A percentile compares a stretch with the other conserved stretches of the same genome.
phyloP scores from a whole-genome alignment of 2,888 invertebrate species.

The Trachelus tabidus region DNA sequence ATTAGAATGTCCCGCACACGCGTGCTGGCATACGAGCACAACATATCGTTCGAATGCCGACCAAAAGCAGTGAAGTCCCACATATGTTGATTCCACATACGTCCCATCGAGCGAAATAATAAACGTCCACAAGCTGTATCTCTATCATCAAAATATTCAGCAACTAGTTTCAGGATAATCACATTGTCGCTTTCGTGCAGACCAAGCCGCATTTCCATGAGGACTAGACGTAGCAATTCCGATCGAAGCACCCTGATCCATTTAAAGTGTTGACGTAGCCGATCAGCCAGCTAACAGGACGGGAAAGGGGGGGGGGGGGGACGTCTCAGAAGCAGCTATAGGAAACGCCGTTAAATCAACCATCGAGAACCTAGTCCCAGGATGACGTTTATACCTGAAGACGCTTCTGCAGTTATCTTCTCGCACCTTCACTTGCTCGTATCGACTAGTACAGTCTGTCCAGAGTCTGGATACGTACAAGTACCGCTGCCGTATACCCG shows the following conservation, averaged over 20 bases:
- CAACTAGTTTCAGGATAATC: not conserved
- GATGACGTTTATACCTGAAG: not conserved
- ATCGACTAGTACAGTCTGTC: not conserved
- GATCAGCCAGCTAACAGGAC: not conserved
- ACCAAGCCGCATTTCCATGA: too few relatives aligned
- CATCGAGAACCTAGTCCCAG: not conserved
- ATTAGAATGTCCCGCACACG: not conserved
- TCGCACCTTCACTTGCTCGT: not conserved
- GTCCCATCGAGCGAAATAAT: not conserved
- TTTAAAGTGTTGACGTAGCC: too few relatives aligned
- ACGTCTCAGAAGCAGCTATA: not conserved
- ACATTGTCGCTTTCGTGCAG: not conserved
- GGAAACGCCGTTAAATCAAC: not conserved
- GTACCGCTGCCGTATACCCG: not conserved
- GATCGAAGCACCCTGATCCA: too few relatives aligned
- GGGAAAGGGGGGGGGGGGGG: not conserved
- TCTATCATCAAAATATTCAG: not conserved
- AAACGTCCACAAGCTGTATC: not conserved
- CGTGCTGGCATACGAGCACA: not conserved
- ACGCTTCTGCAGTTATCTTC: not conserved
- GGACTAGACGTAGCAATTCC: too few relatives aligned
- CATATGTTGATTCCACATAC: not conserved
- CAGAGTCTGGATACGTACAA: not conserved
- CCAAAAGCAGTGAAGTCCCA: not conserved
- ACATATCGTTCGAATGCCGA: not conserved